Conservation (phyloP, 2,113 vertebrate genomes). For the Cheirogaleus medius region DNA sequence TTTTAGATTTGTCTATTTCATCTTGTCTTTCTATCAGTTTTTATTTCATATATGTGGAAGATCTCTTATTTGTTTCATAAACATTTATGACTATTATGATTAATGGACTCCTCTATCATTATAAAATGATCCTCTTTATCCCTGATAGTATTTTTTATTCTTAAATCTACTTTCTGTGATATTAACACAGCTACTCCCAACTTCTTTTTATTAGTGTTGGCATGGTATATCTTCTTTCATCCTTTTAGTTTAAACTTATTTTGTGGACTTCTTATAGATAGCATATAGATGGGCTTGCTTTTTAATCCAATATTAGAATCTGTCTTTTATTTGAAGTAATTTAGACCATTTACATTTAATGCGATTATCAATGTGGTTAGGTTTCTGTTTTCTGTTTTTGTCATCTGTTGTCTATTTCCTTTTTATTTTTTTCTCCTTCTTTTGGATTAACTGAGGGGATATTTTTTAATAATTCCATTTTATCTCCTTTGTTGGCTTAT, state of each 20-base stretch:
- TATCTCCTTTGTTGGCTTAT: neutral
- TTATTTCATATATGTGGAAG: neutral
- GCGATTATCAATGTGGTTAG: neutral
- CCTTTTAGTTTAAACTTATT: neutral
- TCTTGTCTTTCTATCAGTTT: neutral
- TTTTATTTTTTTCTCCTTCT: neutral
- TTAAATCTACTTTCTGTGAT: neutral
- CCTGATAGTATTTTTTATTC: neutral
- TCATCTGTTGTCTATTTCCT: neutral
- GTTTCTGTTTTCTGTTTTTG: constrained; percentile 15
- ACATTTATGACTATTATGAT: neutral
- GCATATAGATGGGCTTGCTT: neutral
- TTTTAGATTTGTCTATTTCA: neutral
- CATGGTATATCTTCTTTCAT: neutral
- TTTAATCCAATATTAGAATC: neutral
- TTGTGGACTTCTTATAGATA: neutral
- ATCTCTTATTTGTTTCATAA: neutral
- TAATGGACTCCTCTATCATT: neutral
- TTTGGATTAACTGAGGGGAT: neutral
- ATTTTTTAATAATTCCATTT: neutral
- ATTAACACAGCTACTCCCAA: neutral
- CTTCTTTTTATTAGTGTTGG: neutral
- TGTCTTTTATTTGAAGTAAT: constrained; percentile 31
- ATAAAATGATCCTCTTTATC: neutral
- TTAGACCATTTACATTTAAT: constrained; percentile 33